Evolutionary conservation across 2,113 vertebrate species (phyloP), one percentile per base, ranked within the genome.

Genomic region (Myotis davidii): DNA sequence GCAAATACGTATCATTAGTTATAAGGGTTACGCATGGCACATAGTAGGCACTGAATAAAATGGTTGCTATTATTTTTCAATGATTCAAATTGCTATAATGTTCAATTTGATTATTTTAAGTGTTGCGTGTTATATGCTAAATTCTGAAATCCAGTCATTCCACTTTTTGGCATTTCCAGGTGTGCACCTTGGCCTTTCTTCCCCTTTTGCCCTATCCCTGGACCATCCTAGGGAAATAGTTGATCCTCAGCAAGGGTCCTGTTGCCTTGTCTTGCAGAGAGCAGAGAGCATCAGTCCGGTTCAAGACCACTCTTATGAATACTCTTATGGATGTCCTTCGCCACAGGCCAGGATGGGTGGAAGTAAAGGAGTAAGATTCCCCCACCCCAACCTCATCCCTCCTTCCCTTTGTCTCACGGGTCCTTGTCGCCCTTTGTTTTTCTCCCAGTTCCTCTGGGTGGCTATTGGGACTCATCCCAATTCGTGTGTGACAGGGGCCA

Each of bases 281-380:
- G n/a, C 98, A 97, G 78, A 98, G 98, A 97, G 97, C 88, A 5
- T 98, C 92, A 45, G 98, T 99, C 73, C 98, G 98, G 18, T 99
- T 99, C 98, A 99, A 98, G 98, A 99, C 99, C 88, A 97, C 98
- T 2, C 97, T 98, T 3, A 78, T 97, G 56, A 99, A 98, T 96
- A 99, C 99, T 7, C 99, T 99, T 34, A 98, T 98, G 83, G 99
- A 99, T 0, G 99, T 99, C 50, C 98, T 99, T 59, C 98, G 97
- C 37, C 98, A 98, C 90, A 98, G 99, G 92, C 98, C 99, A 1
- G 99, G 99, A 92, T 99, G 99, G 99, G 92, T 98, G 27, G 99
- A 99, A 98, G 99, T 99, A 25, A 99, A 99, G 98, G 99, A 99
- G 99, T 99, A 97, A 97, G 97, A 83, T n/a, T n/a, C 0, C 27